phyloP scores from a whole-genome alignment of 2,797 vertebrate genomes.

The Eospalax fontanierii region DNA sequence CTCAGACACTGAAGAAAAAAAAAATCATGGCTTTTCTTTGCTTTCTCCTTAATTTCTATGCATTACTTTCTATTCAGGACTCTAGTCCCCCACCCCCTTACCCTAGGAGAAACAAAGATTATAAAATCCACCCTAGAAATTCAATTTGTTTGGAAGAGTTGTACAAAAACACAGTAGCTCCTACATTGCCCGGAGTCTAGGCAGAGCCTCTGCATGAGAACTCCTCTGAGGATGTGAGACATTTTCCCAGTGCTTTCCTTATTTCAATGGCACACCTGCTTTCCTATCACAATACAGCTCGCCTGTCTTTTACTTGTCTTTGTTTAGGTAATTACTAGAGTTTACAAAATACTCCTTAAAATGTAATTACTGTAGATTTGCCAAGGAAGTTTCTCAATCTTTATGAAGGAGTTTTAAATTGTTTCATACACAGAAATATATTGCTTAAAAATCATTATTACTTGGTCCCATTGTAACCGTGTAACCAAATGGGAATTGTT shows the following conservation, averaged over 20 bases:
- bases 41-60: background rate
- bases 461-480: slow-evolving; percentile 19
- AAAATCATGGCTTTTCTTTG: background rate
- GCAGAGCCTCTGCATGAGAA: slow-evolving; percentile 51
- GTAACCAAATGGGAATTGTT: slow-evolving; percentile 55
- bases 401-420: slow-evolving; percentile 63
- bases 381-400: slow-evolving; percentile 71
- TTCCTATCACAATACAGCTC: slow-evolving; percentile 77
- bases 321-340: slow-evolving; percentile 83
- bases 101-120: slow-evolving; percentile 1
- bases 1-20: background rate
- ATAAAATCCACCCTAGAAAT: slow-evolving; percentile 65
- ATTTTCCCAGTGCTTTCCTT: slow-evolving; percentile 69
- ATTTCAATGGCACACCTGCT: slow-evolving; percentile 83
- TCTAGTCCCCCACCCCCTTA: background rate
- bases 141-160: slow-evolving; percentile 72
- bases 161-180: slow-evolving; percentile 25
- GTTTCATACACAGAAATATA: background rate
- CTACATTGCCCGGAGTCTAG: slow-evolving; percentile 50
- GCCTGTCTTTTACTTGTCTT: slow-evolving; percentile 80
- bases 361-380: slow-evolving; percentile 79
- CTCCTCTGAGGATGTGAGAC: slow-evolving; percentile 58
- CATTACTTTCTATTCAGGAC: slow-evolving; percentile 7
- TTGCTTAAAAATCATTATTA: slow-evolving; percentile 69
- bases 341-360: slow-evolving; percentile 85